These are phyloP conservation scores for Contarinia nasturtii DNA, from an alignment of 1,140 invertebrate species.

Conservation along the genomic window DNA sequence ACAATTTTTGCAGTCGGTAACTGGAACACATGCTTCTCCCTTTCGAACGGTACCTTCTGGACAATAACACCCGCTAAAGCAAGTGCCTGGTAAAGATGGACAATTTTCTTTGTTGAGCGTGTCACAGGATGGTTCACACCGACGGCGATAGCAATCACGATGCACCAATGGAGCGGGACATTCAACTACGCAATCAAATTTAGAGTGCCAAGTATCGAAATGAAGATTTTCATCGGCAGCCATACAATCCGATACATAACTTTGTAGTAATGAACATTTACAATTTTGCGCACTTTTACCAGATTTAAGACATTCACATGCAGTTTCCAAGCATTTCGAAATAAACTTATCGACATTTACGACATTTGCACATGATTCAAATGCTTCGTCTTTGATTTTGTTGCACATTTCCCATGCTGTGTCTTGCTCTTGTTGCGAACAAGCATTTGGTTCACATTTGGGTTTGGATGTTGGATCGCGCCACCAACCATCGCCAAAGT, in stretches of 20 bases:
- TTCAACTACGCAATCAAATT: constrained; percentile 31
- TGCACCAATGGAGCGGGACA: constrained; percentile 55
- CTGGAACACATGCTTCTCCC: constrained; percentile 44
- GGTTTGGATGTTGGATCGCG: constrained; percentile 26
- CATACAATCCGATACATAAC: constrained; percentile 50
- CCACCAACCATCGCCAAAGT: constrained; percentile 58
- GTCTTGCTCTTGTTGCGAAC: constrained; percentile 33
- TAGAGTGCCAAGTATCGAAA: constrained; percentile 46
- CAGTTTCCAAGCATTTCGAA: constrained; percentile 48
- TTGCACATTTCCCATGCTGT: constrained; percentile 42
- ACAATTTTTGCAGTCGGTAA: constrained; percentile 56
- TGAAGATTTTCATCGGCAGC: constrained; percentile 36
- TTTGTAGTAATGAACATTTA: constrained; percentile 43
- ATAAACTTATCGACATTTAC: constrained; percentile 42
- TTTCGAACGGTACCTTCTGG: constrained; percentile 53
- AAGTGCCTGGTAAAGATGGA: constrained; percentile 36
- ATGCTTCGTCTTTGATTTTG: constrained; percentile 33
- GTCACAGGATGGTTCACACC: constrained; percentile 53
- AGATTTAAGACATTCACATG: constrained; percentile 42
- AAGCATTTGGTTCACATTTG: constrained; percentile 34
- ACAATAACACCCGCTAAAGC: constrained; percentile 69
- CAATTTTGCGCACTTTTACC: constrained; percentile 27
- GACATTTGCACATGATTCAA: constrained; percentile 35
- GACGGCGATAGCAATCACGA: constrained; percentile 52
- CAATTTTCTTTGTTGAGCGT: constrained; percentile 38